phyloP scores from a whole-genome alignment of 2,113 vertebrate genomes.

The Lophotis ruficrista region DNA sequence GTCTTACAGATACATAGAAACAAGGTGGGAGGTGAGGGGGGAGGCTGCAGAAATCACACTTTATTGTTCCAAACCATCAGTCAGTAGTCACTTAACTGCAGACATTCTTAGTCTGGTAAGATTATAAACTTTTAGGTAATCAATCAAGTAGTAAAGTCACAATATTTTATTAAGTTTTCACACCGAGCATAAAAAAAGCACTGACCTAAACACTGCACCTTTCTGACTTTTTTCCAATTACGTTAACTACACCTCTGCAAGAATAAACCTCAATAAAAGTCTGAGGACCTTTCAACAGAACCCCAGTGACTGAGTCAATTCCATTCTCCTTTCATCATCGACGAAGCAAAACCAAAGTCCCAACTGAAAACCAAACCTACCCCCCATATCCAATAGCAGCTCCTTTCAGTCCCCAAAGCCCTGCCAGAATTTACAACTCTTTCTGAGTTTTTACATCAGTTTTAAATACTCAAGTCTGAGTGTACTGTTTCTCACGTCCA shows the following conservation, averaged over 20 bases:
- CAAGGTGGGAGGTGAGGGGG: too few species aligned
- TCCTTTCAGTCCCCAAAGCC: neutral
- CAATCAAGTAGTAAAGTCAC: neutral
- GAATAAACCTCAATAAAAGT: neutral
- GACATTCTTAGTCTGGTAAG: neutral
- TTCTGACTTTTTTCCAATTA: neutral
- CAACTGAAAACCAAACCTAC: neutral
- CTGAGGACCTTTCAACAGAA: neutral
- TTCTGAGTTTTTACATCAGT: neutral
- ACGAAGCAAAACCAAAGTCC: neutral
- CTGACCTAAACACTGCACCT: neutral
- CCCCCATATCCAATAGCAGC: neutral
- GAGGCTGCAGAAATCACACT: too few species aligned
- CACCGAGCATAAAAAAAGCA: neutral
- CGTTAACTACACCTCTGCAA: neutral
- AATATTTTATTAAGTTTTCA: neutral
- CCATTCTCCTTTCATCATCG: neutral
- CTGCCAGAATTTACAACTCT: neutral
- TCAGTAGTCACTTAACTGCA: neutral
- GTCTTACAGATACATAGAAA: neutral
- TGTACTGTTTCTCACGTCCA: fast-evolving
- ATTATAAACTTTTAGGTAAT: neutral
- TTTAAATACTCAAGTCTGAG: neutral
- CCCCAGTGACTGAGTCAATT: neutral
- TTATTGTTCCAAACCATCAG: neutral